Evolutionary conservation across 1,140 invertebrate genomes (phyloP), one percentile per base, ranked within the genome.

Genomic region (Araneus ventricosus): DNA sequence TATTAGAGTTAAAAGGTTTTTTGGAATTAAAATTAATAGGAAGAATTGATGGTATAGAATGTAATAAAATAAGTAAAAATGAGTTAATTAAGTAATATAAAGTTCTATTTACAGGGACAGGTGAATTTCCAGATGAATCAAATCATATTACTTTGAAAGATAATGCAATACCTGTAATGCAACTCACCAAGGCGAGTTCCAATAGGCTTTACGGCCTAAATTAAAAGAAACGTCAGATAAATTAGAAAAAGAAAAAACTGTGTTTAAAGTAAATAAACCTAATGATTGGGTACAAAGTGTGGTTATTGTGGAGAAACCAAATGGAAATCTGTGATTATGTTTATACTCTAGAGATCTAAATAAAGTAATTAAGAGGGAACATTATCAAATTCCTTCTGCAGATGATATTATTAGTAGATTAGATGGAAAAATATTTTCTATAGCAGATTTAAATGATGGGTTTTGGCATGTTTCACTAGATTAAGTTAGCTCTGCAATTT

Each of bases 211-310:
- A 57, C 14, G 67, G n/a, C 82, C 92, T 7, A 93, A 79, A 39
- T 52, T 94, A 24, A 94, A 94, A 87, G 24, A 63, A 20, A 91
- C 94, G 89, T 88, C 94, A 37, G 59, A 94, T 27, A 84, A 94
- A 27, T 75, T 94, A 94, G 94, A 94, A 41, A 89, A 92, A 37
- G 20, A 82, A n/a, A 90, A 84, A 17, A 93, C 95, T 61, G 94
- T 96, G 37, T 52, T 92, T 61, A 94, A 94, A 67, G 94, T 95
- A 61, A 94, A 95, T 92, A 94, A 93, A 91, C 95, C 22, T 94
- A 90, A 4, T 27, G 63, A 2, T 37, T 95, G 22, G 94, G 94
- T 17, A 79, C 94, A 17, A 87, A 90, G 10, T 94, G 94, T 85
- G 63, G 89, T 6, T 93, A 92, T n/a, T n/a, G n/a, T n/a, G n/a